A percentile compares a stretch with the other conserved stretches of the same genome.
phyloP scores from a whole-genome alignment of 2,113 vertebrate species.

The Synchiropus splendidus region DNA sequence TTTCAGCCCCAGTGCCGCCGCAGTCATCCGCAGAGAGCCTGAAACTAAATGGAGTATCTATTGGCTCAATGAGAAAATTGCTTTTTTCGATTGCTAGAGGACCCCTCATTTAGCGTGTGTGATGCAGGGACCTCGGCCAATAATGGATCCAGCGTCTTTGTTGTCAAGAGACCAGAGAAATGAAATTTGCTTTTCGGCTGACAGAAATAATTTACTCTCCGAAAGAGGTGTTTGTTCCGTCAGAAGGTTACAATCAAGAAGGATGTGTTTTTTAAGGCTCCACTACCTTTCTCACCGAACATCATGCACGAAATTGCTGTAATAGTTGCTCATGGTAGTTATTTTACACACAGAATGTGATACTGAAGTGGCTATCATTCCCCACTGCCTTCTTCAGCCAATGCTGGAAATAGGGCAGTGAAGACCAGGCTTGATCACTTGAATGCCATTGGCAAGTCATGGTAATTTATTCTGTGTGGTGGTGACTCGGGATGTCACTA shows the following conservation, averaged over 20 bases:
- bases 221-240: slow-evolving; percentile 42
- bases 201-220: slow-evolving; percentile 50
- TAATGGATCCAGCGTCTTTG: slow-evolving; percentile 60
- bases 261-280: slow-evolving; percentile 3
- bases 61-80: slow-evolving; percentile 69
- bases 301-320: too few relatives aligned
- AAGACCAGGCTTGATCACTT: too few relatives aligned
- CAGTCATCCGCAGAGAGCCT: slow-evolving; percentile 50
- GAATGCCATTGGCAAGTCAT: too few relatives aligned
- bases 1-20: too few relatives aligned
- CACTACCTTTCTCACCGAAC: not conserved
- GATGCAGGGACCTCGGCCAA: slow-evolving; percentile 44
- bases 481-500: too few relatives aligned
- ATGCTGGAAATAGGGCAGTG: too few relatives aligned
- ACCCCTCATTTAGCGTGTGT: slow-evolving; percentile 62
- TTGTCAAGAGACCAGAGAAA: slow-evolving; percentile 58
- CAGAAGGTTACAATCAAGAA: slow-evolving; percentile 25
- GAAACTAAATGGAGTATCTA: slow-evolving; percentile 66
- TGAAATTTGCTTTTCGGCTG: slow-evolving; percentile 51
- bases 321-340: too few relatives aligned
- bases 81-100: slow-evolving; percentile 65
- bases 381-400: too few relatives aligned
- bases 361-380: too few relatives aligned
- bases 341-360: too few relatives aligned
- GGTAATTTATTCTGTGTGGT: too few relatives aligned